phyloP scores from a whole-genome alignment of 2,797 vertebrate species.

The Lerista edwardsae region DNA sequence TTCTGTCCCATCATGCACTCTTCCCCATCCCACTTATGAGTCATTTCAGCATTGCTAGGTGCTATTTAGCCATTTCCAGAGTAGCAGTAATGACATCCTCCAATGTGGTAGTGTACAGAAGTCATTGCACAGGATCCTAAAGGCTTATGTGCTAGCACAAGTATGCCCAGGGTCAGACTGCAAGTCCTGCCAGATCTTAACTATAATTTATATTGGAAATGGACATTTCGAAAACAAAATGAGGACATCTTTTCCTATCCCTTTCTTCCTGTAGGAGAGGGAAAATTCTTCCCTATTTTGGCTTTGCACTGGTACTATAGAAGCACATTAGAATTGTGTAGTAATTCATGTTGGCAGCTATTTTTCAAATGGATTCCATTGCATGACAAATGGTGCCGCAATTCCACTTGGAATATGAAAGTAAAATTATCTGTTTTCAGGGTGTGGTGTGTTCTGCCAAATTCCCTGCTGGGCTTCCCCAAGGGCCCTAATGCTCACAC shows the following conservation, averaged over 20 bases:
- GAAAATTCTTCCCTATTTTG: not conserved
- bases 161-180: not conserved
- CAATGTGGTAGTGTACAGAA: not conserved
- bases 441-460: too few species aligned
- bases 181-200: slow-evolving; percentile 43
- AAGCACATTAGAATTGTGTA: slow-evolving; percentile 31
- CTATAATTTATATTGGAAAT: slow-evolving; percentile 36
- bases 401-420: slow-evolving; percentile 61
- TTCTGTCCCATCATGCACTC: not conserved
- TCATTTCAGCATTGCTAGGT: not conserved
- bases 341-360: slow-evolving; percentile 50
- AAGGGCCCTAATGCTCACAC: too few species aligned
- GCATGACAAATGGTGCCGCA: slow-evolving; percentile 61
- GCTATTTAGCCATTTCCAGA: not conserved
- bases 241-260: slow-evolving; percentile 21
- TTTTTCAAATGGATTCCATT: slow-evolving; percentile 57
- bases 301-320: slow-evolving; percentile 46
- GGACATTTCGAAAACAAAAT: not conserved
- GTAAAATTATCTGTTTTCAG: slow-evolving; percentile 51
- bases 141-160: not conserved
- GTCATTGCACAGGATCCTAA: not conserved
- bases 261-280: slow-evolving; percentile 10
- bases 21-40: not conserved
- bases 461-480: too few species aligned
- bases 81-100: not conserved